These are phyloP conservation scores for Oconnorella tubifera DNA, from an alignment of 2,888 invertebrate species.

Conservation along the genomic window DNA sequence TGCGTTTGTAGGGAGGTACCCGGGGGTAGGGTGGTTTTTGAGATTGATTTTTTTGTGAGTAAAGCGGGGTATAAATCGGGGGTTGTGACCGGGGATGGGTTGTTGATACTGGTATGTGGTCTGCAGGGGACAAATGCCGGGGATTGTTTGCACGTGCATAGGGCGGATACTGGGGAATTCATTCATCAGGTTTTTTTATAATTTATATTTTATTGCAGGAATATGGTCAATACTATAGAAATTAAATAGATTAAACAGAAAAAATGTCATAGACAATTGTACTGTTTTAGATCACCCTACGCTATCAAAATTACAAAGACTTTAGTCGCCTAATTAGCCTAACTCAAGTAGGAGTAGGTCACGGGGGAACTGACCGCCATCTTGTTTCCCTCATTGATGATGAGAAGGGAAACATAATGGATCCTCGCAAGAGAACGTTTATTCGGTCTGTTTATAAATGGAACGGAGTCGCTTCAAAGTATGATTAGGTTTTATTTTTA, in stretches of 20 bases:
- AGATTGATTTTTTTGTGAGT: conserved; percentile 5
- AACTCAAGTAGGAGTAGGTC: neutral
- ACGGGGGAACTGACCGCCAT: too few relatives aligned
- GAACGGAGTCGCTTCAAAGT: conserved; percentile 69
- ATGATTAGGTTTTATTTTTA: conserved; percentile 27
- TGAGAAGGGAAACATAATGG: conserved; percentile 80
- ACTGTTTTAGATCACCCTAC: conserved; percentile 10
- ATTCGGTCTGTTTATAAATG: conserved; percentile 74
- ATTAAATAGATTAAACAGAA: too few relatives aligned
- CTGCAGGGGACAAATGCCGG: neutral
- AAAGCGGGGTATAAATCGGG: conserved; percentile 3
- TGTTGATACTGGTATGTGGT: neutral
- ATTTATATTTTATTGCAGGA: too few relatives aligned
- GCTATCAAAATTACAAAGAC: conserved; percentile 9
- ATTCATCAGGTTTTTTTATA: neutral
- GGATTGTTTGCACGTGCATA: neutral
- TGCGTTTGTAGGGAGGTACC: conserved; percentile 9
- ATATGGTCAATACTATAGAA: too few relatives aligned
- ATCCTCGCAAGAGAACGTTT: conserved; percentile 81
- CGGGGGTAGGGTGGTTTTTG: neutral
- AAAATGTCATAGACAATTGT: too few relatives aligned
- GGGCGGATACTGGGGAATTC: neutral
- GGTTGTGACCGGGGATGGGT: conserved; percentile 5
- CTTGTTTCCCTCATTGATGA: conserved; percentile 78
- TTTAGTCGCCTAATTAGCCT: neutral